Conservation (phyloP, 2,113 vertebrate genomes). For the Puma concolor region DNA sequence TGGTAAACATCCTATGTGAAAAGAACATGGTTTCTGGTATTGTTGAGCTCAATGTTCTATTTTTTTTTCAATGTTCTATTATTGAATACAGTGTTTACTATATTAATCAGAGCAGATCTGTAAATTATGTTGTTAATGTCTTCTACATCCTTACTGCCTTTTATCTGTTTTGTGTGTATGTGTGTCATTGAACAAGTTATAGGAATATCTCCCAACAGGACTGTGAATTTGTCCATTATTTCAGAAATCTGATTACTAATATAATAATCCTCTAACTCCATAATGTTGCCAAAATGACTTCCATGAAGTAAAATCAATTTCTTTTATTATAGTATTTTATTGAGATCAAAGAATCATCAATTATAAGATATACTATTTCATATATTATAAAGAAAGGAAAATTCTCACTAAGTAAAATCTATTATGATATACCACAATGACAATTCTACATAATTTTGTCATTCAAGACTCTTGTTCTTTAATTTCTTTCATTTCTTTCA, state of each 20-base stretch:
- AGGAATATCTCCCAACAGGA: not conserved
- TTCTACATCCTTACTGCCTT: not conserved
- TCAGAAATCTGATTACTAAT: not conserved
- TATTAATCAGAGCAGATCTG: not conserved
- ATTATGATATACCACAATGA: not conserved
- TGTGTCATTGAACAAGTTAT: not conserved
- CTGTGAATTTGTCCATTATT: not conserved
- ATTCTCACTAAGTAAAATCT: not conserved
- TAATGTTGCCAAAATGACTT: not conserved
- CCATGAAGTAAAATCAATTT: not conserved
- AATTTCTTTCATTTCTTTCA: not conserved
- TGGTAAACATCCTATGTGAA: not conserved
- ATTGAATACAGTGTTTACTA: not conserved
- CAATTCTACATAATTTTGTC: not conserved
- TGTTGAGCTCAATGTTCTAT: not conserved
- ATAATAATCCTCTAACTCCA: not conserved
- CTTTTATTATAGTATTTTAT: not conserved
- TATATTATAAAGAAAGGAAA: not conserved
- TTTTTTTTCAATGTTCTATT: not conserved
- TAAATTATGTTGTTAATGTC: not conserved
- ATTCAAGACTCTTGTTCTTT: not conserved
- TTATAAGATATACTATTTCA: not conserved
- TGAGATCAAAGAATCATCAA: not conserved
- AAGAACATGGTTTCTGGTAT: not conserved
- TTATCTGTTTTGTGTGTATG: not conserved